Evolutionary conservation across 2,888 invertebrate genomes (phyloP).

Genomic region (Dyspetes luteomarginatus): DNA sequence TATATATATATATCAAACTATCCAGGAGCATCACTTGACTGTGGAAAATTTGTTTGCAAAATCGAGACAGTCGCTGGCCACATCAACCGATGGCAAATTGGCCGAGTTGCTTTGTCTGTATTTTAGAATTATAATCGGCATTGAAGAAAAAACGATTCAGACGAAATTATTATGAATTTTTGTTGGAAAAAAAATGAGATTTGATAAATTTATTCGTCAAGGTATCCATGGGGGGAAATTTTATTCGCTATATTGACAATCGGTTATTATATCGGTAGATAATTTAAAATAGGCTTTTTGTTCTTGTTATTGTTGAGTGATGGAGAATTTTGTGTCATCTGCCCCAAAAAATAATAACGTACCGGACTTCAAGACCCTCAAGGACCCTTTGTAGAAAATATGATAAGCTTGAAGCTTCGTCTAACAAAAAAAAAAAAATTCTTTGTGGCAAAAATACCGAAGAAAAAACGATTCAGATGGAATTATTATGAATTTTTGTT

Average conservation of each 20-base stretch:
- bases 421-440: not conserved
- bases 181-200: too few relatives aligned
- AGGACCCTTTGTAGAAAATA: too few relatives aligned
- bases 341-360: too few relatives aligned
- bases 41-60: constrained; percentile 6
- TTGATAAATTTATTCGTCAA: too few relatives aligned
- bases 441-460: not conserved
- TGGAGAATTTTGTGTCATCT: too few relatives aligned
- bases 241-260: too few relatives aligned
- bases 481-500: not conserved
- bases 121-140: constrained; percentile 56
- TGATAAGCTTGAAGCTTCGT: not conserved
- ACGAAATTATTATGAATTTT: not conserved
- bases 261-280: too few relatives aligned
- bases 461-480: not conserved
- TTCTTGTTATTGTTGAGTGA: too few relatives aligned
- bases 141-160: not conserved
- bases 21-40: constrained; percentile 31
- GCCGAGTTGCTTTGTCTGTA: constrained; percentile 54
- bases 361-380: too few relatives aligned
- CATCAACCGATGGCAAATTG: constrained; percentile 2
- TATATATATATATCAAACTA: constrained; percentile 39
- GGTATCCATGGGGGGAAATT: too few relatives aligned
- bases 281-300: too few relatives aligned
- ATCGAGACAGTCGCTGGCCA: constrained; percentile 43